These are phyloP conservation scores for Lepilemur ruficaudatus DNA, from an alignment of 2,797 vertebrate genomes.

Conservation along the genomic window DNA sequence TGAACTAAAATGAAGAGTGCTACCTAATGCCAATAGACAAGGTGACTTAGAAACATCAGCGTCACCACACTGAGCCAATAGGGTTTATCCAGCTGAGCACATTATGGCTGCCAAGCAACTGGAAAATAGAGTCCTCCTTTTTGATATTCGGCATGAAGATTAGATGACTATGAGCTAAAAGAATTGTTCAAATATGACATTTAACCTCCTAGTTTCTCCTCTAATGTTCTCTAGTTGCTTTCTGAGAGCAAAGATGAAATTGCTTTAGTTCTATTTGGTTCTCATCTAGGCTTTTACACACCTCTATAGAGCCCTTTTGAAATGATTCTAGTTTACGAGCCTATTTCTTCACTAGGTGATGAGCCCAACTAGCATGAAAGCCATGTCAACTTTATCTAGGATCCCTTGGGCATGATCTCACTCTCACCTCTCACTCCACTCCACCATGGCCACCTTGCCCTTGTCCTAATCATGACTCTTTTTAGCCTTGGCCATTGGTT, in stretches of 20 bases:
- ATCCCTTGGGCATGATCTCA: not conserved
- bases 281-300: not conserved
- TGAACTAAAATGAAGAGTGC: not conserved
- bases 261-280: conserved; percentile 90
- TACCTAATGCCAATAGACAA: not conserved
- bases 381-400: not conserved
- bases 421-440: not conserved
- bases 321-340: not conserved
- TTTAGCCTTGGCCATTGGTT: not conserved
- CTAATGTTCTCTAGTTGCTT: conserved; percentile 88
- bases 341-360: not conserved
- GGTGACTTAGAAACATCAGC: not conserved
- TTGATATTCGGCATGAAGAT: not conserved
- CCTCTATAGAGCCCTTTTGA: not conserved
- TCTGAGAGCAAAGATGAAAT: conserved; percentile 92
- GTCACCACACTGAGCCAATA: not conserved
- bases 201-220: conserved; percentile 52
- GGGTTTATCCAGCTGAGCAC: not conserved
- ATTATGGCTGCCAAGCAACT: not conserved
- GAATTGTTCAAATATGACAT: not conserved
- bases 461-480: not conserved
- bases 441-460: not conserved
- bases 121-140: not conserved
- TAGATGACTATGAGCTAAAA: conserved; percentile 5
- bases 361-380: not conserved